phyloP scores from a whole-genome alignment of 1,140 invertebrate genomes.

The Drosophila seguyi region DNA sequence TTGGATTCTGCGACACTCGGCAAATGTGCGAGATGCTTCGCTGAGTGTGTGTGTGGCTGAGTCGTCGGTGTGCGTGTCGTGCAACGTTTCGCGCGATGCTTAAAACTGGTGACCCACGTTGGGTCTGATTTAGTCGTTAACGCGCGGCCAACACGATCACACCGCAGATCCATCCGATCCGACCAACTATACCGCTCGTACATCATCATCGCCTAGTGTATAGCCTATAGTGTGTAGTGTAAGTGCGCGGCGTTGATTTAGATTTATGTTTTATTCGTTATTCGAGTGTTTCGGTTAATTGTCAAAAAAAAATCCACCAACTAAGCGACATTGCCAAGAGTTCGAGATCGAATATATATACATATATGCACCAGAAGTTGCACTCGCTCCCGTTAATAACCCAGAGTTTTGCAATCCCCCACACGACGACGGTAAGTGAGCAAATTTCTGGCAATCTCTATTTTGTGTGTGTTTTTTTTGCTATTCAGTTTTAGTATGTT shows the following conservation, averaged over 20 bases:
- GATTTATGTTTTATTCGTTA: constrained; percentile 41
- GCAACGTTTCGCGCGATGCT: constrained; percentile 71
- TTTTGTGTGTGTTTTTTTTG: not conserved
- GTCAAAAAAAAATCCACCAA: not conserved
- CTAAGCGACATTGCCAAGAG: not conserved
- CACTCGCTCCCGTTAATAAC: constrained; percentile 1
- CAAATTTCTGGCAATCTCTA: constrained; percentile 12
- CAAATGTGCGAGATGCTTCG: constrained; percentile 40
- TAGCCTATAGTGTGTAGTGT: constrained; percentile 12
- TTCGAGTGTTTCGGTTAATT: constrained; percentile 29
- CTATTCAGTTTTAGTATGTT: not conserved
- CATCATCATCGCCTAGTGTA: constrained; percentile 13
- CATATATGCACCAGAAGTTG: constrained; percentile 6
- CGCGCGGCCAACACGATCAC: constrained; percentile 84
- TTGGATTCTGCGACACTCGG: constrained; percentile 44
- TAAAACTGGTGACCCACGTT: constrained; percentile 81
- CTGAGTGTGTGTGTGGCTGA: constrained; percentile 1
- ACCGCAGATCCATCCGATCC: constrained; percentile 57
- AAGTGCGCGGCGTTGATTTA: constrained; percentile 44
- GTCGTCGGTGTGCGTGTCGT: constrained; percentile 35
- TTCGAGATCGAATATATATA: constrained; percentile 10
- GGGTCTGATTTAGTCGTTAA: constrained; percentile 82
- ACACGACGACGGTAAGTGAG: constrained; percentile 28
- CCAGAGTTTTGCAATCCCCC: constrained; percentile 21
- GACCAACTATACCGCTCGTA: constrained; percentile 18